These are phyloP conservation scores for Pleuronectes platessa DNA, from an alignment of 2,113 vertebrate species.

Conservation along the genomic window DNA sequence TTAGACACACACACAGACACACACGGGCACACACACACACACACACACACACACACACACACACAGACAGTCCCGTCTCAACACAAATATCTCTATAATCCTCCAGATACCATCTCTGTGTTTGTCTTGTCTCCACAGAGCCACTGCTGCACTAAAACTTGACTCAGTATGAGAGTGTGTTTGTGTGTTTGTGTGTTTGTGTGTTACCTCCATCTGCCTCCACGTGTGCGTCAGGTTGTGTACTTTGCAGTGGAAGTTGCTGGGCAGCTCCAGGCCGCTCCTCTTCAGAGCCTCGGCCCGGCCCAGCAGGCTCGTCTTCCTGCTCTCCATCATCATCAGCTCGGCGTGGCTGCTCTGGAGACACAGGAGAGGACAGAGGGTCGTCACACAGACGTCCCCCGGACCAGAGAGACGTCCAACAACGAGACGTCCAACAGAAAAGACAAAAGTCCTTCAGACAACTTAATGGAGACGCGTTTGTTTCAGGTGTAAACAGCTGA, in stretches of 20 bases:
- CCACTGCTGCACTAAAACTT: not conserved
- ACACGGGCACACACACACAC: constrained; percentile 14
- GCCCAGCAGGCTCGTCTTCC: constrained; percentile 89
- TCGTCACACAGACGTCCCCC: not conserved
- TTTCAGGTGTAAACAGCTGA: too few species aligned
- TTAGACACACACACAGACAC: constrained; percentile 17
- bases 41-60: constrained; percentile 40
- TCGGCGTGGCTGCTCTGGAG: constrained; percentile 90
- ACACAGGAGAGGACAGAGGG: constrained; percentile 9
- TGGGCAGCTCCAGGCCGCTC: constrained; percentile 87
- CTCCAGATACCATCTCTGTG: constrained; percentile 17
- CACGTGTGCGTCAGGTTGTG: constrained; percentile 93
- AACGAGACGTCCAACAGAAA: too few species aligned
- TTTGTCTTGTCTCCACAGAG: not conserved
- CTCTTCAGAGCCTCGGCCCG: constrained; percentile 91
- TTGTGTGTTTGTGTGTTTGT: constrained; percentile 39
- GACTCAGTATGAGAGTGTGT: not conserved
- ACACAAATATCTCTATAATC: constrained; percentile 6
- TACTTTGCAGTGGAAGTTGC: constrained; percentile 88
- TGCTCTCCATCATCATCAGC: constrained; percentile 90
- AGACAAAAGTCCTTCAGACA: too few species aligned
- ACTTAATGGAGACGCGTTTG: too few species aligned
- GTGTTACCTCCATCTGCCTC: constrained; percentile 90
- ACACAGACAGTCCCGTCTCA: constrained; percentile 22
- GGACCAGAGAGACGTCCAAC: not conserved